phyloP scores from a whole-genome alignment of 2,888 invertebrate species.

The Lasioglossum lativentre region DNA sequence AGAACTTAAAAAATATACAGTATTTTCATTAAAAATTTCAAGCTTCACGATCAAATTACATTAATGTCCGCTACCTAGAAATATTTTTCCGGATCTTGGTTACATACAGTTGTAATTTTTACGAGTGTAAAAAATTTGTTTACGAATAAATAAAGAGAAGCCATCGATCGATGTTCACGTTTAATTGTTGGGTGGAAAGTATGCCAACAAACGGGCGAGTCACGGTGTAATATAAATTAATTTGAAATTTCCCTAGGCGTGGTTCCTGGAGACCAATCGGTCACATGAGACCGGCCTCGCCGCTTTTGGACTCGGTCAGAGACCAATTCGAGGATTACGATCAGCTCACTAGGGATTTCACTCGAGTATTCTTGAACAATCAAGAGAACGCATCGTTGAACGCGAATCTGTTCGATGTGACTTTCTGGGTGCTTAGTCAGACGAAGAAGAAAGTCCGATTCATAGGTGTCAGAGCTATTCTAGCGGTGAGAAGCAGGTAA shows the following conservation, averaged over 20 bases:
- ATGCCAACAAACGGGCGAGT: neutral
- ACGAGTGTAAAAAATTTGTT: too few relatives aligned
- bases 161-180: neutral
- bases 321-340: conserved; percentile 98
- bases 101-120: too few relatives aligned
- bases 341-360: conserved; percentile 96
- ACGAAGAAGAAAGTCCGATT: conserved; percentile 96
- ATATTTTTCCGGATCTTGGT: too few relatives aligned
- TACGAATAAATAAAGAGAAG: neutral
- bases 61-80: too few relatives aligned
- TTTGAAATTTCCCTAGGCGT: conserved; percentile 81
- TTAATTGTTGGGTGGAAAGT: neutral
- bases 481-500: conserved; percentile 95
- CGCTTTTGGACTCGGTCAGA: conserved; percentile 95
- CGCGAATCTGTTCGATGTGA: conserved; percentile 94
- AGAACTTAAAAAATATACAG: too few relatives aligned
- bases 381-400: conserved; percentile 92
- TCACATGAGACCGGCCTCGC: conserved; percentile 97
- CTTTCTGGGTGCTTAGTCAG: conserved; percentile 94
- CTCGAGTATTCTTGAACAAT: conserved; percentile 93
- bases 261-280: conserved; percentile 98
- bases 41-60: too few relatives aligned
- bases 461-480: conserved; percentile 95
- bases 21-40: too few relatives aligned
- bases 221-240: neutral